Evolutionary conservation across 2,888 invertebrate genomes (phyloP), one percentile per base, ranked within the genome.

Genomic region (Alitta virens): DNA sequence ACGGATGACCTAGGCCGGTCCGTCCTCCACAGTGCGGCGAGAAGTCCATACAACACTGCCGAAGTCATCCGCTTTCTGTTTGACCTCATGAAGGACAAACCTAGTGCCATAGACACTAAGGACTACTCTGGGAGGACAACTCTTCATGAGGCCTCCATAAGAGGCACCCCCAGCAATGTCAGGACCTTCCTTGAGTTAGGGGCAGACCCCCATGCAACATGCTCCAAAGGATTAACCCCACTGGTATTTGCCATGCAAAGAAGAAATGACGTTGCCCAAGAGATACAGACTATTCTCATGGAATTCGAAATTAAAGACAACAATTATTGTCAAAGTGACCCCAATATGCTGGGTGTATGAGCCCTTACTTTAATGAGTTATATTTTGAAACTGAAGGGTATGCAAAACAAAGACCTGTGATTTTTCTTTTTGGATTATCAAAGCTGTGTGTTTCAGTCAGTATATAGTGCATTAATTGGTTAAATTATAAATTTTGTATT

Each of bases 1-100:
- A 63, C 60, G 14, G 60, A 63, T 40, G 60, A 61, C 42, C 49
- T 38, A 21, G 63, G 63, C 2, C 43, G 55, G 3, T 18, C 18
- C 3, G 26, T 54, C 16, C 42, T 63, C 3, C 63, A 63, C 50
- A 25, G 38, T 25, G 33, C 54, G 12, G 59, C 46, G 3, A n/a
- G n/a, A 16, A 38, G 27, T 18, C 5, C 33, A 3, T 63, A 33
- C 50, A 46, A 63, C 55, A 60, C 63, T 2, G 26, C 53, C 2
- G 38, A 9, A 1, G 33, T 55, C 18, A 49, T 63, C 7, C 3
- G 25, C 7, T 60, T 18, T 23, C 33, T 63, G 3, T 26, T 63
- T 42, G n/a, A 21, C 5, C 43, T 51, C 14, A 42, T 18, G 9
- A 27, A 5, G 2, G 27, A 40, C 16, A 25, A 38, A 12, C 9